Base-by-base conservation (phyloP, 2,797 vertebrate species). In the Gymnothorax reevesii region DNA sequence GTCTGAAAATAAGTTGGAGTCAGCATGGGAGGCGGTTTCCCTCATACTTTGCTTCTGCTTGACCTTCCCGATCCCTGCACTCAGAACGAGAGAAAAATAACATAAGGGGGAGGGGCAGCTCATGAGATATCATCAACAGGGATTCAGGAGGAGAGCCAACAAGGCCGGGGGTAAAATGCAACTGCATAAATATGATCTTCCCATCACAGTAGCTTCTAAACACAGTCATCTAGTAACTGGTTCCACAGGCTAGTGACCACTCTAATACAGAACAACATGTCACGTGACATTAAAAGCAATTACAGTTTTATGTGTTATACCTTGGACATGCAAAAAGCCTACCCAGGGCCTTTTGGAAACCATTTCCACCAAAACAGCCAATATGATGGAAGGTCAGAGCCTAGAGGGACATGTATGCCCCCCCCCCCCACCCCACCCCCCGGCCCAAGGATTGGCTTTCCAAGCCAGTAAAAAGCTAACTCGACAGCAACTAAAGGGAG, bases 61-160 rank as follows among this genome's bases (percentile, higher is more conserved):
- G 89, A 98, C 97, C 95, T 97, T 98, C 88, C 97, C 97, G 89
- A 98, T 97, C 87, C 97, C 97, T 98, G 88, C 0, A 85, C n/a
- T 71, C 42, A 89, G 25, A 88, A 3, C 84, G 15, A 83, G 64
- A 75, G 10, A 3, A 84, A 59, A 57, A 60, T 20, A 80, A 15
- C 66, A 57, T 25, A 13, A 62, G 9, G 54, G 66, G 20, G 12
- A 13, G 25, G 42, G 71, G 42, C 9, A 15, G 33, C 33, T 1
- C 33, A 42, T 42, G 71, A 42, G 25, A 73, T 0, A 42, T 10
- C 71, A 73, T 15, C 42, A 73, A 15, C 71, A 17, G 15, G 22
- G 62, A 66, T 60, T 1, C 3, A 60, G 57, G n/a, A n/a, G 17
- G 64, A 66, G 64, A 66, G 22, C 7, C 4, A 20, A 62, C 15